Evolutionary conservation across 2,888 invertebrate species (phyloP).

Genomic region (Eulithis testata): DNA sequence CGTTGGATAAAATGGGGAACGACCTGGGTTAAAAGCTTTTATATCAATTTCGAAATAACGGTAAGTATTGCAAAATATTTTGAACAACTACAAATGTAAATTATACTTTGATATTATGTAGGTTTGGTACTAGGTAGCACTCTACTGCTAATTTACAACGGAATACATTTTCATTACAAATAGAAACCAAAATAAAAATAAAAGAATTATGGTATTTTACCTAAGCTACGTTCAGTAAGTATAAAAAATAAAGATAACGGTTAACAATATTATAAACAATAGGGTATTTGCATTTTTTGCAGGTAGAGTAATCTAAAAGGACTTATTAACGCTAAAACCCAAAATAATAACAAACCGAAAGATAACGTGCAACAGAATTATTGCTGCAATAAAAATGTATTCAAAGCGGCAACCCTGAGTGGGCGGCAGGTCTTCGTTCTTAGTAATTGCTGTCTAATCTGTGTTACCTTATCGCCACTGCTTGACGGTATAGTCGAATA

Average conservation of each 20-base stretch:
- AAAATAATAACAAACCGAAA: slow-evolving; percentile 19
- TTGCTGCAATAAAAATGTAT: slow-evolving; percentile 29
- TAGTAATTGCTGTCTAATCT: slow-evolving; percentile 33
- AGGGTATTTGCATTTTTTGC: slow-evolving; percentile 22
- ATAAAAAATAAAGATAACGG: slow-evolving; percentile 17
- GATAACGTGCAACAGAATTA: slow-evolving; percentile 29
- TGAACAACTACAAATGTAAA: background rate
- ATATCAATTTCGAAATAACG: slow-evolving; percentile 17
- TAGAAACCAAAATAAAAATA: slow-evolving; percentile 2
- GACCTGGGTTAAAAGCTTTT: background rate
- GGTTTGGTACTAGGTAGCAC: too few relatives aligned
- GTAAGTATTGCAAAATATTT: slow-evolving; percentile 22
- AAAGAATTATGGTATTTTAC: too few relatives aligned
- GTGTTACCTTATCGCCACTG: slow-evolving; percentile 74
- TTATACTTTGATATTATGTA: too few relatives aligned
- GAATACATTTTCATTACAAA: too few relatives aligned
- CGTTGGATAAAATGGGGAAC: slow-evolving; percentile 41
- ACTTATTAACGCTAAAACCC: slow-evolving; percentile 21
- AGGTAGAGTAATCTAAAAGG: slow-evolving; percentile 15
- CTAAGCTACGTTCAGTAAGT: too few relatives aligned
- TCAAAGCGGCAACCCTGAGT: slow-evolving; percentile 64
- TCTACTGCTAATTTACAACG: too few relatives aligned
- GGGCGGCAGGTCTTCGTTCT: slow-evolving; percentile 52
- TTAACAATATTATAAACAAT: slow-evolving; percentile 27
- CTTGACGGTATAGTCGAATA: slow-evolving; percentile 66